Conservation (phyloP, 2,113 vertebrate species). For the Zosterops hypoxanthus region DNA sequence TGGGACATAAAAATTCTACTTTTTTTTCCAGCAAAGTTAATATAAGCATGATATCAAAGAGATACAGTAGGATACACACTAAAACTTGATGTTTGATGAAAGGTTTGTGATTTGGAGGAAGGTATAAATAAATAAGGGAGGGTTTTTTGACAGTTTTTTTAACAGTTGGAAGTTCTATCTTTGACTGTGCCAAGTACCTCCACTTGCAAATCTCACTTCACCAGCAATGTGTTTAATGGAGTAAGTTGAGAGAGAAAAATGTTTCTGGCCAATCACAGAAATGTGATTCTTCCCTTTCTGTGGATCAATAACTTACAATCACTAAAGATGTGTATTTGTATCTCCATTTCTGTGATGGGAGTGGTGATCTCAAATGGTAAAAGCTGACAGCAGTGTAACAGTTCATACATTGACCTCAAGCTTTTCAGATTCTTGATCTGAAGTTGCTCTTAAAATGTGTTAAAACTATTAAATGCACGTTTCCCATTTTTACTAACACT, state of each 20-base stretch:
- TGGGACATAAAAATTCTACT: background rate
- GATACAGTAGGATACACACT: background rate
- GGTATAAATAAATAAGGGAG: slow-evolving; percentile 26
- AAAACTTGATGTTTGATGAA: background rate
- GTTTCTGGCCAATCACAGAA: background rate
- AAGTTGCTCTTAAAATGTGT: background rate
- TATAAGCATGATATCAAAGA: background rate
- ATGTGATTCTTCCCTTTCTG: background rate
- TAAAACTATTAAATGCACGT: background rate
- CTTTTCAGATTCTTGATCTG: background rate
- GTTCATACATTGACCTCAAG: background rate
- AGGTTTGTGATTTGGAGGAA: background rate
- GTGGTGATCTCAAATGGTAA: background rate
- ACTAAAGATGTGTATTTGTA: background rate
- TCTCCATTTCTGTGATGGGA: background rate
- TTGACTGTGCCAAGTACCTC: background rate
- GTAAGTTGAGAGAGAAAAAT: background rate
- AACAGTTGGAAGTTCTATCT: background rate
- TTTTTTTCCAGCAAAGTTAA: background rate
- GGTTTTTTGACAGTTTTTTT: background rate
- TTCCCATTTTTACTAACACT: background rate
- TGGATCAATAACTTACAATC: background rate
- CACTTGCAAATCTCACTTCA: background rate
- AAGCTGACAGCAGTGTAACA: background rate
- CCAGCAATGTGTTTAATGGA: background rate